phyloP scores from a whole-genome alignment of 2,888 invertebrate genomes.

The Acronicta leporina region DNA sequence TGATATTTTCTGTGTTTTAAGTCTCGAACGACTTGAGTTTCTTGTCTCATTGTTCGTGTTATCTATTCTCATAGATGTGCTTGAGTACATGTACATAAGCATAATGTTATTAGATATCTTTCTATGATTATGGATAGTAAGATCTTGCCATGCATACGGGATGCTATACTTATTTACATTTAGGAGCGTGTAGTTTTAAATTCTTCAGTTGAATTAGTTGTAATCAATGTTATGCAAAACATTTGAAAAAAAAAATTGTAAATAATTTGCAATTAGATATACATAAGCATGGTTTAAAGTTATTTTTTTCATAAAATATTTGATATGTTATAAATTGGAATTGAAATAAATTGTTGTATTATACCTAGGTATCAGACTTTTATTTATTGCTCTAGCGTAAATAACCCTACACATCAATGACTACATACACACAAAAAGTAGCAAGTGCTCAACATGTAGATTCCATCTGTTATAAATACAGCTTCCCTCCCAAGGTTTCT shows the following conservation, averaged over 20 bases:
- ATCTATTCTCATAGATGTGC: slow-evolving; percentile 64
- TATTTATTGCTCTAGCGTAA: not conserved
- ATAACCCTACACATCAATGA: too few relatives aligned
- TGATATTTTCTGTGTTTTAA: slow-evolving; percentile 40
- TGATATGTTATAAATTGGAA: slow-evolving; percentile 54
- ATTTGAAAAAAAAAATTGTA: slow-evolving; percentile 44
- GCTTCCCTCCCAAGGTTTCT: too few relatives aligned
- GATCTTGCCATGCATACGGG: slow-evolving; percentile 50
- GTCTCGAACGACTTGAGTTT: slow-evolving; percentile 63
- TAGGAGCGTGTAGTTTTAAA: slow-evolving; percentile 49
- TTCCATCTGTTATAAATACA: too few relatives aligned
- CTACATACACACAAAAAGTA: too few relatives aligned
- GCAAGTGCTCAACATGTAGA: too few relatives aligned
- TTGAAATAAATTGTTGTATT: slow-evolving; percentile 53
- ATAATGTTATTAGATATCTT: slow-evolving; percentile 38
- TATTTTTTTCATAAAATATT: slow-evolving; percentile 40
- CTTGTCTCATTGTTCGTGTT: slow-evolving; percentile 55
- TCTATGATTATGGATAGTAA: slow-evolving; percentile 52
- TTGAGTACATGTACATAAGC: slow-evolving; percentile 39
- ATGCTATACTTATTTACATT: slow-evolving; percentile 39
- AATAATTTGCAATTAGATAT: slow-evolving; percentile 40
- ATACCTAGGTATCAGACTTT: not conserved
- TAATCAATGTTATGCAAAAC: slow-evolving; percentile 56
- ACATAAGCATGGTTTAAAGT: slow-evolving; percentile 56
- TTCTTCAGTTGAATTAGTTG: slow-evolving; percentile 61